Conservation (phyloP, 2,113 vertebrate species). For the Cairina moschata region DNA sequence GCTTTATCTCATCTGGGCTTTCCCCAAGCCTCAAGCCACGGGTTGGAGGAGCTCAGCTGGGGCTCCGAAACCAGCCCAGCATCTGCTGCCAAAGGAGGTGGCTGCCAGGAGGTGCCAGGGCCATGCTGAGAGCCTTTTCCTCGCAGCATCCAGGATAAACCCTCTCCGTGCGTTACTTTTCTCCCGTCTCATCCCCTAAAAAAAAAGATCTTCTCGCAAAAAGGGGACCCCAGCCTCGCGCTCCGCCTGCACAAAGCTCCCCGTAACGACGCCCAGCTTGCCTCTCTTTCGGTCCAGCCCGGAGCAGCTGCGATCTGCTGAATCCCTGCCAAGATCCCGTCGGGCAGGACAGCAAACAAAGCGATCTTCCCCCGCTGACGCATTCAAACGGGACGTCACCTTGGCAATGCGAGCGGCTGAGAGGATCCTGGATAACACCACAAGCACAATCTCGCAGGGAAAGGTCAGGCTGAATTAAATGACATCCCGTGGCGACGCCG, state of each 20-base stretch:
- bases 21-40: neutral
- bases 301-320: slow-evolving; percentile 55
- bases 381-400: slow-evolving; percentile 37
- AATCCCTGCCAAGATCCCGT: slow-evolving; percentile 55
- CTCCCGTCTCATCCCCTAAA: neutral
- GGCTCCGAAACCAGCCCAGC: neutral
- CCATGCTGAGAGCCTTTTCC: neutral
- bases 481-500: neutral
- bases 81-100: neutral
- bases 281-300: neutral
- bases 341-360: slow-evolving; percentile 69
- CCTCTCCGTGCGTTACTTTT: neutral
- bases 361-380: slow-evolving; percentile 9
- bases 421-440: neutral
- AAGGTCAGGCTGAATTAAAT: slow-evolving; percentile 61
- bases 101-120: neutral
- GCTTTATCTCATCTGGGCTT: neutral
- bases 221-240: neutral
- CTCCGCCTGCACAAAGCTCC: neutral
- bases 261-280: neutral
- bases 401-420: slow-evolving; percentile 41
- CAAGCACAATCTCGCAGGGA: neutral
- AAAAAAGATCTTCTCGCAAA: neutral
- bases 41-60: neutral
- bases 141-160: neutral